Conservation (phyloP, 2,888 invertebrate species). For the Chloroclystis v-ata region DNA sequence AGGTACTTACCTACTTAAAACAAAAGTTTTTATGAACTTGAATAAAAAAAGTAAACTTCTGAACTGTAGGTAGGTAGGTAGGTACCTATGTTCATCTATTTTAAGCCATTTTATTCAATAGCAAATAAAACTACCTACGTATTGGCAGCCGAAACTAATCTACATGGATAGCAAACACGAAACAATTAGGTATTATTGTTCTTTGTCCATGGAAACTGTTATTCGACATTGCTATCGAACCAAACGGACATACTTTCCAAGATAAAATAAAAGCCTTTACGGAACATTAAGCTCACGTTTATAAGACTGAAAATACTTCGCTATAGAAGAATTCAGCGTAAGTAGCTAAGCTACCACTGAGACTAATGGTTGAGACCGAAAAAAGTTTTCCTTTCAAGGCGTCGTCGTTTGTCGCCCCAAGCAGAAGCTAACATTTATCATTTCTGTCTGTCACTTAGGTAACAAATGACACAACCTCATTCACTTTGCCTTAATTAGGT, state of each 20-base stretch:
- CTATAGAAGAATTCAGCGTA: constrained; percentile 10
- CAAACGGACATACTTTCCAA: neutral
- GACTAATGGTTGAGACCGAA: constrained; percentile 30
- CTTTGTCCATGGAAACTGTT: no score
- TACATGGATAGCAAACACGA: no score
- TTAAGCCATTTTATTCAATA: no score
- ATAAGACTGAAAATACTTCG: constrained; percentile 2
- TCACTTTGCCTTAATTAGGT: constrained; percentile 29
- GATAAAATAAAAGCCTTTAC: neutral
- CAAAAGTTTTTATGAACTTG: no score
- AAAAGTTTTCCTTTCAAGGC: constrained; percentile 29
- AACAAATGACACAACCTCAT: constrained; percentile 32
- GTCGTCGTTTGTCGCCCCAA: constrained; percentile 20
- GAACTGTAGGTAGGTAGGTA: no score
- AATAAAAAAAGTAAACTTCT: no score
- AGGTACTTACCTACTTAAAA: no score
- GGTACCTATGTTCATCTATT: no score
- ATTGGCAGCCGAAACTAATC: no score
- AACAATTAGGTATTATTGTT: no score
- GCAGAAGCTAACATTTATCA: constrained; percentile 36
- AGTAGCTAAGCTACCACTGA: constrained; percentile 17
- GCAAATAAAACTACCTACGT: no score
- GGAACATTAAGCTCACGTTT: constrained; percentile 7
- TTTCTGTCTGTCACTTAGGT: constrained; percentile 29
- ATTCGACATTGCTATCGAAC: neutral